Conservation (phyloP, 1,140 invertebrate species). For the Ceratosolen fusciceps region DNA sequence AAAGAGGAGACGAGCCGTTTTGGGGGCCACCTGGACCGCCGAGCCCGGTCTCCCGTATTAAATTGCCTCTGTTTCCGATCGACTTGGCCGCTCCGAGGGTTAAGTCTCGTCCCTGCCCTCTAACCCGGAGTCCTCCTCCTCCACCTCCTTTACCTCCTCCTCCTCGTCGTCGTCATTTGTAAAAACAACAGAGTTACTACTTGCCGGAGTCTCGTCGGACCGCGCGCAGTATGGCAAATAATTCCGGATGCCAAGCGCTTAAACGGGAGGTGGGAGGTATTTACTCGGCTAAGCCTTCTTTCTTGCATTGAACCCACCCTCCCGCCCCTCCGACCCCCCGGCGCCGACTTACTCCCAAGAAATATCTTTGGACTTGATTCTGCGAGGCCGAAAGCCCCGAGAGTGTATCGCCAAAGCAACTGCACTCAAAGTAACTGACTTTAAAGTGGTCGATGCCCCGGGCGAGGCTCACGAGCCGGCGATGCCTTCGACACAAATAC, state of each 20-base stretch:
- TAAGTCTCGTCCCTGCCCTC: not conserved
- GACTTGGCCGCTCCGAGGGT: constrained; percentile 41
- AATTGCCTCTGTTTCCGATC: constrained; percentile 53
- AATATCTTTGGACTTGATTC: not conserved
- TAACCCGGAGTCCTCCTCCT: not conserved
- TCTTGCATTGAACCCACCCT: no score
- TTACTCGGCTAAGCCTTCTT: not conserved
- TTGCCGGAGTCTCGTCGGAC: not conserved
- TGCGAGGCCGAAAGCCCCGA: not conserved
- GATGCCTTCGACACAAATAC: no score
- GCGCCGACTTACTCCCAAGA: not conserved
- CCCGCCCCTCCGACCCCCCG: no score
- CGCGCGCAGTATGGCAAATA: not conserved
- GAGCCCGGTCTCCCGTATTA: constrained; percentile 37
- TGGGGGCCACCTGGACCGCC: not conserved
- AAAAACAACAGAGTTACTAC: not conserved
- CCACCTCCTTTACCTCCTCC: not conserved
- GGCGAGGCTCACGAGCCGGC: no score
- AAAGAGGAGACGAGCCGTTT: constrained; percentile 18
- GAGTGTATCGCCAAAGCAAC: not conserved
- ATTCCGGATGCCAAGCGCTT: not conserved
- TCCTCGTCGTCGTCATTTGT: not conserved
- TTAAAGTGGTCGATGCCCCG: no score
- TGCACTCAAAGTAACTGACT: not conserved
- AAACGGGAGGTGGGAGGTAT: not conserved